These are phyloP conservation scores for Drosophila pseudotakahashii DNA, from an alignment of 2,888 invertebrate genomes.

Conservation along the genomic window DNA sequence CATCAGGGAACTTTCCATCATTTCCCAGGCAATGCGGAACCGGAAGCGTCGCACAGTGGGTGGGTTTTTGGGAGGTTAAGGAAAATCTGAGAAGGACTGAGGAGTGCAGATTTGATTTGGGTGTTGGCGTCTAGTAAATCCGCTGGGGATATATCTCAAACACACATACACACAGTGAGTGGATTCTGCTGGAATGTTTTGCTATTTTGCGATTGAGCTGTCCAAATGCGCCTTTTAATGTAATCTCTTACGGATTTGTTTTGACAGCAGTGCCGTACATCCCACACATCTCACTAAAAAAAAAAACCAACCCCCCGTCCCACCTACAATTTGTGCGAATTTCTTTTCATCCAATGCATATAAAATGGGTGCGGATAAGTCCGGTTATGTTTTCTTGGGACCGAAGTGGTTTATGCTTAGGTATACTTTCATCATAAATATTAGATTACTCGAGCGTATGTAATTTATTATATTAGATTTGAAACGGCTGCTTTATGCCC, in stretches of 20 bases:
- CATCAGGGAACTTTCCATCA: conserved; percentile 77
- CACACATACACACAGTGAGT: conserved; percentile 22
- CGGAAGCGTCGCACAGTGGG: conserved; percentile 26
- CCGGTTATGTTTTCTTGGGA: conserved; percentile 38
- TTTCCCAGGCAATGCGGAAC: conserved; percentile 27
- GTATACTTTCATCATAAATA: conserved; percentile 71
- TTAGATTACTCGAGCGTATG: conserved; percentile 73
- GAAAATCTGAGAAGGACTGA: neutral
- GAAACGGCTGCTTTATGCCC: conserved; percentile 3
- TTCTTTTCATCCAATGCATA: conserved; percentile 61
- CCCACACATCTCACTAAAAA: neutral
- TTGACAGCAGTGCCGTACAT: conserved; percentile 61
- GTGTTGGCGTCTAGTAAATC: conserved; percentile 67
- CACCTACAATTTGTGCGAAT: conserved; percentile 8
- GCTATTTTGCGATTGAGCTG: conserved; percentile 79
- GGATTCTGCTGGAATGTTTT: conserved; percentile 38
- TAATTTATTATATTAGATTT: conserved; percentile 75
- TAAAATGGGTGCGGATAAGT: conserved; percentile 49
- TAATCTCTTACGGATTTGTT: conserved; percentile 80
- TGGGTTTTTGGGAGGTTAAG: neutral
- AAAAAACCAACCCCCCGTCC: neutral
- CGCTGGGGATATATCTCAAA: conserved; percentile 59
- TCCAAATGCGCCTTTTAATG: conserved; percentile 80
- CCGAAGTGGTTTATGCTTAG: conserved; percentile 30
- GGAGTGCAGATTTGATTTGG: conserved; percentile 62